Base-by-base conservation (phyloP, 1,140 invertebrate genomes). In the Rhopalosiphum maidis region DNA sequence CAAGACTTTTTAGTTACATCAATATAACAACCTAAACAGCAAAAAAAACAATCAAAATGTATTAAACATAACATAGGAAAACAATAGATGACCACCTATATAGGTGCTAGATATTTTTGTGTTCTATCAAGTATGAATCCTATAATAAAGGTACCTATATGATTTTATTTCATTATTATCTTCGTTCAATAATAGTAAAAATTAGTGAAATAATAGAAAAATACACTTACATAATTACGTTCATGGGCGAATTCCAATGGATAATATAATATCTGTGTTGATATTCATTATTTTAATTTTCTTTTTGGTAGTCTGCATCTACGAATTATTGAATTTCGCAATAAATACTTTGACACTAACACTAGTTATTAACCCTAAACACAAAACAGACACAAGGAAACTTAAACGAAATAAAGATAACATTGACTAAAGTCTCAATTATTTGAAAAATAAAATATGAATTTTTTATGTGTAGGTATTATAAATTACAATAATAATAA, bases 401-500 rank as follows among this genome's bases (percentile, higher is more conserved):
- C 51, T 23, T 55, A 89, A 54, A 55, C 88, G 15, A 89, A 37
- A 88, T 51, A 89, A 54, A 55, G 35, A 89, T 89, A 37, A 89
- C 51, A 48, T 48, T 9, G 6, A 48, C 30, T 68, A 18, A 77
- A 77, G 30, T 77, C 30, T 54, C 21, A 54, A 35, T 89, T 55
- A 89, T 55, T 89, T 22, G 35, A 89, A 89, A 89, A 89, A 55
- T 55, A 89, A 54, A 89, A 55, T 54, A 89, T 37, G 4, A 25
- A 5, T 46, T 85, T 54, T n/a, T 89, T 30, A 55, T 23, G 51
- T 41, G 48, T 89, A 55, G 23, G 35, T 55, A 89, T 77, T 77
- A 77, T n/a, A 77, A 77, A 77, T 77, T 77, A 77, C 60, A 77
- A 77, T 77, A 77, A 77, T 77, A 77, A 77, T 77, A 77, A 41